phyloP scores from a whole-genome alignment of 2,888 invertebrate species.

The Troides helena region DNA sequence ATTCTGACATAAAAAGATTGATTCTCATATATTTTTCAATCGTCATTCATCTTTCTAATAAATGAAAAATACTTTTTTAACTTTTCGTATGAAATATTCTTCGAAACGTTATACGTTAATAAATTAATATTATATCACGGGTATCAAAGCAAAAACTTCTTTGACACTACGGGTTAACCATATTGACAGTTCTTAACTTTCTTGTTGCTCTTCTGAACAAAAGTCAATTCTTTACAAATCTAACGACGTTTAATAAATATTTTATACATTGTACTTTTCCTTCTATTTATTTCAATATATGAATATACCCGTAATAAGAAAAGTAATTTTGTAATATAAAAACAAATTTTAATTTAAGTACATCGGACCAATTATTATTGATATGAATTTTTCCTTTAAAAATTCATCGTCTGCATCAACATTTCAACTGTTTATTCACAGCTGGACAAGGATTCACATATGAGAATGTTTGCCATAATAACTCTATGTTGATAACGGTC shows the following conservation, averaged over 20 bases:
- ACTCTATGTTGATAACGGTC: too few species aligned
- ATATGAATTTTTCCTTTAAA: too few species aligned
- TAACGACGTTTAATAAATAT: neutral
- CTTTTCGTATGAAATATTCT: neutral
- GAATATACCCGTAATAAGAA: neutral
- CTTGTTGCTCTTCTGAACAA: neutral
- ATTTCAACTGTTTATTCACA: too few species aligned
- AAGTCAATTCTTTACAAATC: neutral
- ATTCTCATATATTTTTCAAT: neutral
- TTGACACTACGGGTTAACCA: neutral
- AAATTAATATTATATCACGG: neutral
- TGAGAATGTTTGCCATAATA: too few species aligned
- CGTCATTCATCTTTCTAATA: neutral
- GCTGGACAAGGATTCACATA: too few species aligned
- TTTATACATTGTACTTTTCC: neutral
- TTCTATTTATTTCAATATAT: neutral
- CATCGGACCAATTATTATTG: too few species aligned
- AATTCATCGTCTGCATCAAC: too few species aligned
- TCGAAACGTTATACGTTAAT: neutral
- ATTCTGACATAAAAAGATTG: too few species aligned
- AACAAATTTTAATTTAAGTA: too few species aligned
- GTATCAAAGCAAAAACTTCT: neutral
- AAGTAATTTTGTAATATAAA: too few species aligned
- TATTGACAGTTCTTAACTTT: constrained; percentile 1
- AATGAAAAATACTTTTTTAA: neutral